Evolutionary conservation across 2,888 invertebrate species (phyloP).

Genomic region (Molanna angustata): DNA sequence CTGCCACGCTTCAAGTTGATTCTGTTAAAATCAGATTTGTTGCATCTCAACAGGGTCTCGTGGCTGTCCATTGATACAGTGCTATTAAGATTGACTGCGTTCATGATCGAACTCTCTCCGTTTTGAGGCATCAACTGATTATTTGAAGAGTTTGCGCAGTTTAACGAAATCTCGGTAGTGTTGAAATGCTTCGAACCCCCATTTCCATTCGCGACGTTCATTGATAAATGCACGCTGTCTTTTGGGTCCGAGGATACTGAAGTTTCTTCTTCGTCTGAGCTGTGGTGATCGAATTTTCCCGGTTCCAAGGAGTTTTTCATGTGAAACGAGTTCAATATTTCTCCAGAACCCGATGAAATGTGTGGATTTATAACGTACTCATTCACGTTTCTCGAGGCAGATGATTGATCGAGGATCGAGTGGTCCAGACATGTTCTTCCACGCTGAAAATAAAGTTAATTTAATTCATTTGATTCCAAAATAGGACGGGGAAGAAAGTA

Average conservation of each 20-base stretch:
- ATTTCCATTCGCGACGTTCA: too few relatives aligned
- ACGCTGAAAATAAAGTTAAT: slow-evolving; percentile 22
- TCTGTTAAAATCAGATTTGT: slow-evolving; percentile 29
- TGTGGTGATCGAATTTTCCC: too few relatives aligned
- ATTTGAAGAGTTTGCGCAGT: too few relatives aligned
- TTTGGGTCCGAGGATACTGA: not conserved
- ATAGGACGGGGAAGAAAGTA: too few relatives aligned
- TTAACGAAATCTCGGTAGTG: too few relatives aligned
- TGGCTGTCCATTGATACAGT: slow-evolving; percentile 26
- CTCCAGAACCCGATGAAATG: slow-evolving; percentile 12
- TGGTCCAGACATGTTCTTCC: slow-evolving; percentile 33
- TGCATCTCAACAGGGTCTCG: slow-evolving; percentile 20
- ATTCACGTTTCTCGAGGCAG: slow-evolving; percentile 30
- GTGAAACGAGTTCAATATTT: slow-evolving; percentile 21
- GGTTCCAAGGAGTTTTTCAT: slow-evolving; percentile 9
- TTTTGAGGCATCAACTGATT: not conserved
- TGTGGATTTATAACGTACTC: slow-evolving; percentile 29
- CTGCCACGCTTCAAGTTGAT: slow-evolving; percentile 26
- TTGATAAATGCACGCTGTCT: too few relatives aligned
- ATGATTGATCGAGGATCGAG: slow-evolving; percentile 30
- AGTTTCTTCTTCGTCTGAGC: slow-evolving; percentile 1
- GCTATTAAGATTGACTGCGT: slow-evolving; percentile 19
- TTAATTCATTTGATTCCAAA: too few relatives aligned
- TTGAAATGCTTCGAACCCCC: not conserved
- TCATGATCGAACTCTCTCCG: slow-evolving; percentile 13